Conservation (phyloP, 2,113 vertebrate species). For the Heptranchias perlo region DNA sequence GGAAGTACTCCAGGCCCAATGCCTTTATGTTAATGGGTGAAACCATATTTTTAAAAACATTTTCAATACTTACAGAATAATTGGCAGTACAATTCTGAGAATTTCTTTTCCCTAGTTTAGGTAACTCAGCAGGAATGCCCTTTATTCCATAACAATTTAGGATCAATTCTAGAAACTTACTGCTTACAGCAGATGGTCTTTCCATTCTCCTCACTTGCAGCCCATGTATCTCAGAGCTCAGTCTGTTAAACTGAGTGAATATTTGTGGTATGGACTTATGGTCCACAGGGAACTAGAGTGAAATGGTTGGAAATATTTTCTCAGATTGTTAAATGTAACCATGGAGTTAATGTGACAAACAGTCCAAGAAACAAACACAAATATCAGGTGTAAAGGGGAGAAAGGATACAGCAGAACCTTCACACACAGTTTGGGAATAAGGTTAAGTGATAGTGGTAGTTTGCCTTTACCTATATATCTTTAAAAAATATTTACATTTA, state of each 20-base stretch:
- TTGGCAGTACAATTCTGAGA: background rate
- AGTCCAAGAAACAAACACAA: background rate
- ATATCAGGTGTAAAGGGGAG: too few species aligned
- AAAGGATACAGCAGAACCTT: background rate
- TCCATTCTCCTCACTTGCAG: background rate
- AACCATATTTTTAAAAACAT: slow-evolving; percentile 11
- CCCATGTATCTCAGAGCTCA: background rate
- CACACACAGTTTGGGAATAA: background rate
- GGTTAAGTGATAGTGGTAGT: background rate
- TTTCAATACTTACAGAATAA: background rate
- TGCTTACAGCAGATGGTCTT: background rate
- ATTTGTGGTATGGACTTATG: background rate
- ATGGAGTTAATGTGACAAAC: background rate
- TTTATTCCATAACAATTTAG: background rate
- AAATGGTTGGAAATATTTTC: slow-evolving; percentile 3
- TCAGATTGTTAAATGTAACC: background rate
- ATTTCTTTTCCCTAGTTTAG: background rate
- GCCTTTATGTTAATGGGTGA: background rate
- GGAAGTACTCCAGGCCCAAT: background rate
- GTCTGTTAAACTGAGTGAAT: slow-evolving; percentile 8
- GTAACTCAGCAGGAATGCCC: background rate
- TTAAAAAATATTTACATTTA: background rate
- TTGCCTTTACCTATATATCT: background rate
- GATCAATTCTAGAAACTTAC: background rate
- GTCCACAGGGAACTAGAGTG: background rate